phyloP scores from a whole-genome alignment of 2,888 invertebrate genomes.

The Rotaria sp. region DNA sequence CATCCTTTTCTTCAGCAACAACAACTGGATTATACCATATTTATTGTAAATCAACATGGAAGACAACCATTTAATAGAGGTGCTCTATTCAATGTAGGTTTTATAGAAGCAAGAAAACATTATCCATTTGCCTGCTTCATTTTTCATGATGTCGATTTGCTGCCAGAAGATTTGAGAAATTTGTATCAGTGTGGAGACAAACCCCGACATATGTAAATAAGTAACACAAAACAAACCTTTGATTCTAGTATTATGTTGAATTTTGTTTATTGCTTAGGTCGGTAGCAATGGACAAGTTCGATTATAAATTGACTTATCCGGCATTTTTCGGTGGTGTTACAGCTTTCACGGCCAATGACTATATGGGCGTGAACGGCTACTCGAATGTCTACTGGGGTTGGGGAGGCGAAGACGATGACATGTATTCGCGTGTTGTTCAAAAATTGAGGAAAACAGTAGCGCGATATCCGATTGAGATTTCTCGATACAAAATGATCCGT shows the following conservation, averaged over 20 bases:
- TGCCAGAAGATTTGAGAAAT: constrained; percentile 84
- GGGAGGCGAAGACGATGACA: constrained; percentile 36
- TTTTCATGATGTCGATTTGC: constrained; percentile 88
- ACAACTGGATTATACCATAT: background rate
- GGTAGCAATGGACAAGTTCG: constrained; percentile 32
- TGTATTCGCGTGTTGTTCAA: background rate
- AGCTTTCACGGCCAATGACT: constrained; percentile 22
- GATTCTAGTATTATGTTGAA: no score
- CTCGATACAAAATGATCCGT: constrained; percentile 7
- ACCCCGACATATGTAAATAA: constrained; percentile 30
- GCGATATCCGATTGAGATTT: background rate
- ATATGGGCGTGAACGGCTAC: constrained; percentile 31
- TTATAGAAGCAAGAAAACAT: constrained; percentile 76
- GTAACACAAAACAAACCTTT: no score
- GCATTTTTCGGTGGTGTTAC: constrained; percentile 30
- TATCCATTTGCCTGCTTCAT: constrained; percentile 69
- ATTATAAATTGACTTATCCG: constrained; percentile 32
- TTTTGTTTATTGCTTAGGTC: no score
- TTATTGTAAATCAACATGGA: background rate
- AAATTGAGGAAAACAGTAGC: background rate
- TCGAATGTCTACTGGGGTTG: constrained; percentile 34
- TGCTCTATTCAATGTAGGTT: constrained; percentile 92
- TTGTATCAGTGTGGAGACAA: constrained; percentile 61
- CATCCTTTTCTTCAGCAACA: background rate
- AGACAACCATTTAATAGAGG: constrained; percentile 76